Base-by-base conservation (phyloP, 2,888 invertebrate genomes). In the Torymus texanus region DNA sequence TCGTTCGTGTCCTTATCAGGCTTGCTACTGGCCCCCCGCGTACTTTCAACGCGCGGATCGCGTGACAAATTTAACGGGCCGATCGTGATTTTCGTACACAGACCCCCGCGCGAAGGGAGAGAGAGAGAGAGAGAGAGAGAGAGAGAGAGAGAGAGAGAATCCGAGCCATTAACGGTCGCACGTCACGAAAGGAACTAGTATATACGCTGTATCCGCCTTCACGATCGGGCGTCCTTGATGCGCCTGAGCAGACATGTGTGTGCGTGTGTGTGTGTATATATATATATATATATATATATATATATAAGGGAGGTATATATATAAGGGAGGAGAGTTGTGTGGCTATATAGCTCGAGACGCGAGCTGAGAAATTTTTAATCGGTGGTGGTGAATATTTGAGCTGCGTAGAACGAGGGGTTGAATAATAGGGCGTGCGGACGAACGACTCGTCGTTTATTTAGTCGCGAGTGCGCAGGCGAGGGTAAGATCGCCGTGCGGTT, bases 51-150 rank as follows among this genome's bases (percentile, higher is more conserved):
- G 41, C 41, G 41, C 18, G 50, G 67, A 81, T 82, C 82, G 82
- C 81, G 80, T 83, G 81, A 85, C 83, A 81, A 75, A 82, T 81
- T 81, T 72, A 83, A 80, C 82, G 82, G 82, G 79, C 41, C 82
- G 81, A 84, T 85, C 82, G 77, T 78, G 73, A 76, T 75, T 81
- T 70, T 65, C 66, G 73, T 51, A 18, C 24, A 24, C 50, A 14
- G 11, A 18, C 66, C 10, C 12, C 61, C 63, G 29, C 76, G 80
- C 75, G 78, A 74, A 58, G 65, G 11, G 16, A 58, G 2, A 56
- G 58, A 16, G 77, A 82, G 77, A 65, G 53, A 55, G 63, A 66
- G 77, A 65, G 66, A 76, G 18, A 3, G 75, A 74, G 71, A 75
- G 66, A 79, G 82, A 82, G 75, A 21, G 21, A 21, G 21, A 21